Evolutionary conservation across 2,797 vertebrate genomes (phyloP), one percentile per base, ranked within the genome.

Genomic region (Macrochelys suwanniensis): DNA sequence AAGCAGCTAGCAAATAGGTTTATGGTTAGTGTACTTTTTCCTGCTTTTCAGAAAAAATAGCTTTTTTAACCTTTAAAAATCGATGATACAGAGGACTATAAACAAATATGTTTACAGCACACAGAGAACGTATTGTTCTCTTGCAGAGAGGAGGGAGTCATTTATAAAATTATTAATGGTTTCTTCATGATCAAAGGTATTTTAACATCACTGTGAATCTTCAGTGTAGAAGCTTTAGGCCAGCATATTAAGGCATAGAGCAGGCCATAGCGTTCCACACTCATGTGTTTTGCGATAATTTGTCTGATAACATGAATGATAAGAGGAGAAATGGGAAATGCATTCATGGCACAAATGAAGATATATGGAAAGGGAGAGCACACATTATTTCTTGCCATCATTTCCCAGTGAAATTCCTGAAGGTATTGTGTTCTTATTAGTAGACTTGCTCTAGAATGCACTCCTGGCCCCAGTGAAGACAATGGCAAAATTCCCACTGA

Each of bases 331-430:
- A 91, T 0, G 2, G 68, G 51, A 95, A 3, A 77, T 93, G 31
- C 87, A 25, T 59, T 88, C 80, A 80, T 8, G 5, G 93, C 76
- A 96, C 88, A 91, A 87, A 1, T 11, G 9, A 78, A 84, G 85
- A 87, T 2, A 85, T 31, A 93, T 23, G 57, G 45, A 47, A 83
- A 47, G 42, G 82, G 68, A 90, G 59, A 96, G 96, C 94, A 94
- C 76, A 94, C 50, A 4, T 49, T 5, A 84, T 80, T 95, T 96
- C 94, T 96, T 97, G 96, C 17, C 17, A 37, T 95, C 95, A 95
- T 97, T 94, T 96, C 96, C 90, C 94, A 49, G 45, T 82, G 88
- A 94, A 89, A 95, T 92, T 85, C 68, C 1, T 61, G 93, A 91
- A 80, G 89, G 93, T 84, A 19, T 15, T 87, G 77, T 82, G 93